phyloP scores from a whole-genome alignment of 2,113 vertebrate genomes.

The Pan paniscus region DNA sequence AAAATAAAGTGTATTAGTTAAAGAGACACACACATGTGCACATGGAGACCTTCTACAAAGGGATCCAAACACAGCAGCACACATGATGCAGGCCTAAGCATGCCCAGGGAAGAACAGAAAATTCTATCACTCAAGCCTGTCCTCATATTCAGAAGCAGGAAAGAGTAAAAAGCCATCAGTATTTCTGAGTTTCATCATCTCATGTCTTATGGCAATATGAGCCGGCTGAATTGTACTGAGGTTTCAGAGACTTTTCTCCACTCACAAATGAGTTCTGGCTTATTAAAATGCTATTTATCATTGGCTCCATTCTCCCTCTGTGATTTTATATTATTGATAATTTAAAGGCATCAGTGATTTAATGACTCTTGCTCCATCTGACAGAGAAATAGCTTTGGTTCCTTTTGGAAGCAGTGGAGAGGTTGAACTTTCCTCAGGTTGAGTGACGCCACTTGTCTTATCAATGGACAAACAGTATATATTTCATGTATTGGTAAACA shows the following conservation, averaged over 20 bases:
- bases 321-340: neutral
- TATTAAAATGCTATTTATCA: neutral
- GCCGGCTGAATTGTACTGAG: neutral
- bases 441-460: slow-evolving; percentile 44
- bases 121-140: neutral
- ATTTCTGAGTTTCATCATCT: neutral
- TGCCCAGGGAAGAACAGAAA: neutral
- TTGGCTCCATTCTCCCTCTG: neutral
- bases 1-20: neutral
- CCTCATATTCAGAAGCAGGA: neutral
- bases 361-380: neutral
- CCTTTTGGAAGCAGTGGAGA: neutral
- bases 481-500: neutral
- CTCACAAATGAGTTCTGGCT: neutral
- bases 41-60: neutral
- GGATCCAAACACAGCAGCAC: neutral
- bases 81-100: neutral
- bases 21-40: neutral
- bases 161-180: neutral
- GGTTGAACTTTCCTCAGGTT: neutral
- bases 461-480: neutral
- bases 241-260: neutral
- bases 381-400: neutral
- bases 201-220: neutral
- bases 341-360: slow-evolving; percentile 22